Base-by-base conservation (phyloP, 2,113 vertebrate species). In the Macquaria ambigua region DNA sequence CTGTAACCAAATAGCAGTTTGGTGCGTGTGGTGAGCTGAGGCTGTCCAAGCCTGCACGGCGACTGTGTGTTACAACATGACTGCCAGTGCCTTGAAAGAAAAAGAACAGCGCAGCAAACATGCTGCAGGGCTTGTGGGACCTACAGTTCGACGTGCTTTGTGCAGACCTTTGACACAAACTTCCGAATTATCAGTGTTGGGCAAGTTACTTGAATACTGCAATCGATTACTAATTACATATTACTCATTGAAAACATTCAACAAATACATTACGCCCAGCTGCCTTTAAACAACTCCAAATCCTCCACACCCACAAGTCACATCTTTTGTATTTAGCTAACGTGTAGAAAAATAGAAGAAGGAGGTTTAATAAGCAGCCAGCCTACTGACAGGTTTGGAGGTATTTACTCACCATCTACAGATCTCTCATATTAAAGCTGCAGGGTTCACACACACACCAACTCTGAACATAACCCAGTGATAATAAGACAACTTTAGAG, bases 171-270 rank as follows among this genome's bases (percentile, higher is more conserved):
- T 56, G 25, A 62, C 11, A 55, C 46, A 43, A 63, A 48, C 14
- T 11, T 20, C 53, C 1, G 7, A 10, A 53, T 41, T 53, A 10
- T 0, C 48, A 66, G 16, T 5, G 28, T n/a, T 18, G 31, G 34
- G 14, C 14, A 63, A 20, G 23, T 66, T 16, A 39, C 3, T 20
- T 12, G 23, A 53, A 64, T n/a, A 63, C 21, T 56, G 48, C 21
- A 34, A 76, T 76, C 43, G 76, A 43, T 14, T 66, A 66, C n/a
- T 75, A 37, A 39, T 68, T 41, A 31, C 28, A 46, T 37, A 41
- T 43, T 23, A 31, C 41, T 69, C 2, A 43, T 12, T 34, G 48
- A 71, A 71, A 53, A 37, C 16, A 69, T 50, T 34, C 16, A 31
- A 46, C n/a, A 2, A 21, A 16, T 62, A 25, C 23, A 31, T 41